Base-by-base conservation (phyloP, 2,797 vertebrate genomes). In the Pseudomugil gertrudae region DNA sequence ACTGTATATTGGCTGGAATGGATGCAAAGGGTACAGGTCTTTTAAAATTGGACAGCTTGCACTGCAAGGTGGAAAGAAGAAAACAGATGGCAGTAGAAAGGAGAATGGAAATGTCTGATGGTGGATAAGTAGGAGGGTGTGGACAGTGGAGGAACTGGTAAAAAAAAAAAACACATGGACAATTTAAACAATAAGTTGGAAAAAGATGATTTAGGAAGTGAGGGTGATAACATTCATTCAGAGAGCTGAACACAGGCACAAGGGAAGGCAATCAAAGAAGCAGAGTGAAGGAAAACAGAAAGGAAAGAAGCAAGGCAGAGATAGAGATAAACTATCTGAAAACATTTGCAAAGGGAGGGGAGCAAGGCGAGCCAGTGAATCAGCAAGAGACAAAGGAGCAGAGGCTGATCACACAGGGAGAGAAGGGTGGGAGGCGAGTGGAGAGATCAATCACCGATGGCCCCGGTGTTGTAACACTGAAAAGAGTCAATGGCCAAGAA, bases 401-500 rank as follows among this genome's bases (percentile, higher is more conserved):
- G 33, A 72, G 68, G 78, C 65, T 23, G 53, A 70, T 73, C 63
- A 26, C 45, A 57, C 64, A 56, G 71, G 50, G 76, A 57, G 69
- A 69, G 71, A 57, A 58, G 57, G 66, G 72, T 59, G 72, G 75
- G 72, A 79, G 81, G 64, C 2, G 33, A 79, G 70, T 13, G 51
- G 57, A 78, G 55, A 74, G 80, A 83, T 83, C 82, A 72, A 87
- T 86, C 80, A 79, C 68, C 69, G 35, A 59, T 30, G 29, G 73
- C 74, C 65, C 71, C 63, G 53, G 66, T 74, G 85, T 76, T 83
- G 81, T 76, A 90, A 83, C 74, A 71, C 3, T 70, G 78, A 70
- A 72, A 78, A 75, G 74, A 87, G 85, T 85, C 83, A 84, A 84
- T 84, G 88, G 72, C 71, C 63, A 57, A 76, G 71, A 88, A 90